These are phyloP conservation scores for Spodoptera littoralis DNA, from an alignment of 2,888 invertebrate genomes.

Conservation along the genomic window DNA sequence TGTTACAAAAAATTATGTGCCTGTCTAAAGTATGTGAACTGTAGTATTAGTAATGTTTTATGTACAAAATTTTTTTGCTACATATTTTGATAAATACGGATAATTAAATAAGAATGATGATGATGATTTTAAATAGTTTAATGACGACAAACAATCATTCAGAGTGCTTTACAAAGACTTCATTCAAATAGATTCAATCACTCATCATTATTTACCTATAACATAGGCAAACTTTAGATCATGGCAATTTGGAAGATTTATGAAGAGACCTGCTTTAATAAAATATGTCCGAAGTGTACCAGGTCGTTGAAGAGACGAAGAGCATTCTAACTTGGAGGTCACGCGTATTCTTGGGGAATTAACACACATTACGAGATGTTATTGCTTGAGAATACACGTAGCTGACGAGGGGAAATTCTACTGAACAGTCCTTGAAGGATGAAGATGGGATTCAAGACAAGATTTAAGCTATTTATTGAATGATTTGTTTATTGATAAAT, in stretches of 20 bases:
- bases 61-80: neutral
- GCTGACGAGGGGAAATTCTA: constrained; percentile 92
- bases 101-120: neutral
- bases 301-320: constrained; percentile 52
- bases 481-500: no score
- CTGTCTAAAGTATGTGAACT: neutral
- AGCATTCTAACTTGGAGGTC: constrained; percentile 92
- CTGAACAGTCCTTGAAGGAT: constrained; percentile 45
- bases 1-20: neutral
- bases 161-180: neutral
- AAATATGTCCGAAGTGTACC: neutral
- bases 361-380: constrained; percentile 98
- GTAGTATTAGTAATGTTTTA: no score
- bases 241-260: no score
- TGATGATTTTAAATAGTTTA: neutral
- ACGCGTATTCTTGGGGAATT: constrained; percentile 99
- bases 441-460: constrained; percentile 17
- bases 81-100: no score
- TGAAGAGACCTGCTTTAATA: neutral
- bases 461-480: neutral
- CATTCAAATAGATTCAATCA: constrained; percentile 1
- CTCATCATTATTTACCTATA: neutral
- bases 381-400: constrained; percentile 99
- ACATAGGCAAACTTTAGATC: no score
- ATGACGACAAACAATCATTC: no score